A percentile compares a stretch with the other conserved stretches of the same genome.
Evolutionary conservation across 1,140 invertebrate species (phyloP).

Genomic region (Macrosteles quadrilineatus): DNA sequence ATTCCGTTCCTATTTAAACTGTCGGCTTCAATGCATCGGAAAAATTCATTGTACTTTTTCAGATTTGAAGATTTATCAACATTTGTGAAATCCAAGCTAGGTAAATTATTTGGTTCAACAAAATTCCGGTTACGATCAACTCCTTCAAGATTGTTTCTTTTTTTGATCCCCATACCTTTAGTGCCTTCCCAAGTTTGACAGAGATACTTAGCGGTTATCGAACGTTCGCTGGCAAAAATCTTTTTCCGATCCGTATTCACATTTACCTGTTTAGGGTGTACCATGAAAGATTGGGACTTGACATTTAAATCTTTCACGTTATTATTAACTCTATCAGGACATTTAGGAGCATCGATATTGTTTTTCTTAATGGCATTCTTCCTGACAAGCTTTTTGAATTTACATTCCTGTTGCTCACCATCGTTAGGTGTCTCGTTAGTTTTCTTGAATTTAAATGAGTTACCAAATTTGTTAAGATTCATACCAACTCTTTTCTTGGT

Average conservation of each 20-base stretch:
- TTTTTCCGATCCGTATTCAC: not conserved
- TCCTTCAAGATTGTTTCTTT: too few species aligned
- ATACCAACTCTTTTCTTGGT: conserved; percentile 21
- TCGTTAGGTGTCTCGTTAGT: not conserved
- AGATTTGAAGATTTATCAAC: not conserved
- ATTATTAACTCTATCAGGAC: not conserved
- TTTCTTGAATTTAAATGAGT: conserved; percentile 16
- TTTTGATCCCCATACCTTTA: too few species aligned
- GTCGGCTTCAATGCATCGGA: not conserved
- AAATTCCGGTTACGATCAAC: not conserved
- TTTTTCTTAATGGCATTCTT: conserved; percentile 12
- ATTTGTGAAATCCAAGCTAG: not conserved
- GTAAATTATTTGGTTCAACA: not conserved
- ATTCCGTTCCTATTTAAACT: not conserved
- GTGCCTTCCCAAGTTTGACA: too few species aligned
- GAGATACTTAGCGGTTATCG: too few species aligned
- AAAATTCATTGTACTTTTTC: not conserved
- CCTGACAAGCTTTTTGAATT: conserved; percentile 11
- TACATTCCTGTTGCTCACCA: not conserved
- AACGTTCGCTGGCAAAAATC: not conserved
- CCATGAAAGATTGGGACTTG: not conserved
- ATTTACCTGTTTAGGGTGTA: not conserved
- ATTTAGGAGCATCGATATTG: not conserved
- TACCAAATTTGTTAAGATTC: conserved; percentile 16
- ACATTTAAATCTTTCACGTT: not conserved